Evolutionary conservation across 2,797 vertebrate species (phyloP).

Genomic region (Mustela erminea): DNA sequence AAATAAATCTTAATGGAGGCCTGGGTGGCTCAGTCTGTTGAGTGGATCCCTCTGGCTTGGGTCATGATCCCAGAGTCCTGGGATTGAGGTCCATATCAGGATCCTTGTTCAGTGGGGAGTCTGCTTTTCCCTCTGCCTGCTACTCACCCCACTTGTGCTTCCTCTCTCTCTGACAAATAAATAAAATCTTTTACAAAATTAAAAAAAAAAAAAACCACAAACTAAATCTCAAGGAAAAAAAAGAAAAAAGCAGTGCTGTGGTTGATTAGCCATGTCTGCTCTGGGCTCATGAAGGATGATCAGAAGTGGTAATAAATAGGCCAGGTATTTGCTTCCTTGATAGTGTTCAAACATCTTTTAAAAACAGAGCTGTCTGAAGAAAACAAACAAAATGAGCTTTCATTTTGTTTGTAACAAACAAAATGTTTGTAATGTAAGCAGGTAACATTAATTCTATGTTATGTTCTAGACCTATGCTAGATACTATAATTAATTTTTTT

Average conservation of each 20-base stretch:
- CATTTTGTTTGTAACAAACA: too few species aligned
- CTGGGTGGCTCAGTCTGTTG: too few species aligned
- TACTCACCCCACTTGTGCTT: too few species aligned
- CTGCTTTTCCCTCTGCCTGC: too few species aligned
- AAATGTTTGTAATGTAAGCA: neutral
- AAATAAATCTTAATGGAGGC: neutral
- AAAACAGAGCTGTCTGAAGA: conserved; percentile 30
- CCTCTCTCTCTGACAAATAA: neutral
- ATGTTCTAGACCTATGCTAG: neutral
- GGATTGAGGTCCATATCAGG: too few species aligned
- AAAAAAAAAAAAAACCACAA: neutral
- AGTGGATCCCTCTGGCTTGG: too few species aligned
- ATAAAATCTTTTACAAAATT: neutral
- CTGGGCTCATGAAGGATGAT: neutral
- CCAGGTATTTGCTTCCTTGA: neutral
- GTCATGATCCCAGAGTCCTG: too few species aligned
- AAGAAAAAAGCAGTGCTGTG: neutral
- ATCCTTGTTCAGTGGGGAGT: too few species aligned
- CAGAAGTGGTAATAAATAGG: neutral
- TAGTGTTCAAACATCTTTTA: neutral
- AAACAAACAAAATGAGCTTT: neutral
- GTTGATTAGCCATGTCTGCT: neutral
- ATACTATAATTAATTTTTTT: conserved; percentile 10
- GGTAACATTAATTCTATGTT: neutral
- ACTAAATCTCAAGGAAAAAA: neutral